Percentiles rank a stretch among this genome's conserved stretches.
phyloP scores from a whole-genome alignment of 2,888 invertebrate genomes.

The Pollenia amentaria region DNA sequence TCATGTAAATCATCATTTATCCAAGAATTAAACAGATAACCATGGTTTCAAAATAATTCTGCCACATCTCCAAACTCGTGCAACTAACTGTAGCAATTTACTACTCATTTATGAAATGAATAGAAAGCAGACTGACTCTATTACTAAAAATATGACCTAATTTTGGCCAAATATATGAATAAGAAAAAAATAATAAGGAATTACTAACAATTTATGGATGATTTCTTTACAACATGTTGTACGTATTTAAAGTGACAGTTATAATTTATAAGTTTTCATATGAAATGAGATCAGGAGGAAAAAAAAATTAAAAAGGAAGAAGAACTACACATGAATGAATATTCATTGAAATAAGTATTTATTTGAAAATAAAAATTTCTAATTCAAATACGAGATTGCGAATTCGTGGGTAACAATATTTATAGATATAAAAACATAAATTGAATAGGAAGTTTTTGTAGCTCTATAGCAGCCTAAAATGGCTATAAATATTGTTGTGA shows the following conservation, averaged over 20 bases:
- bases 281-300: constrained; percentile 19
- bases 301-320: background rate
- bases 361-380: constrained; percentile 27
- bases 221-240: constrained; percentile 51
- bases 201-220: constrained; percentile 61
- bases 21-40: constrained; percentile 32
- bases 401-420: background rate
- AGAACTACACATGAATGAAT: constrained; percentile 56
- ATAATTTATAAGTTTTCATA: constrained; percentile 58
- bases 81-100: constrained; percentile 24
- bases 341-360: constrained; percentile 49
- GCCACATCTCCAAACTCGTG: background rate
- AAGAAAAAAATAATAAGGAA: constrained; percentile 24
- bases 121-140: constrained; percentile 33
- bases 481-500: background rate
- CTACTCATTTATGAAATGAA: constrained; percentile 33
- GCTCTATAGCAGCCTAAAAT: background rate
- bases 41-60: constrained; percentile 34
- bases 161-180: constrained; percentile 29
- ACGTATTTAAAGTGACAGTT: constrained; percentile 52
- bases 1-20: constrained; percentile 56
- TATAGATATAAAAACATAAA: background rate
- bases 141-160: constrained; percentile 57
- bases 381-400: background rate
- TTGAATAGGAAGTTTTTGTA: background rate